phyloP scores from a whole-genome alignment of 2,113 vertebrate species.

The Rhipidura dahli region DNA sequence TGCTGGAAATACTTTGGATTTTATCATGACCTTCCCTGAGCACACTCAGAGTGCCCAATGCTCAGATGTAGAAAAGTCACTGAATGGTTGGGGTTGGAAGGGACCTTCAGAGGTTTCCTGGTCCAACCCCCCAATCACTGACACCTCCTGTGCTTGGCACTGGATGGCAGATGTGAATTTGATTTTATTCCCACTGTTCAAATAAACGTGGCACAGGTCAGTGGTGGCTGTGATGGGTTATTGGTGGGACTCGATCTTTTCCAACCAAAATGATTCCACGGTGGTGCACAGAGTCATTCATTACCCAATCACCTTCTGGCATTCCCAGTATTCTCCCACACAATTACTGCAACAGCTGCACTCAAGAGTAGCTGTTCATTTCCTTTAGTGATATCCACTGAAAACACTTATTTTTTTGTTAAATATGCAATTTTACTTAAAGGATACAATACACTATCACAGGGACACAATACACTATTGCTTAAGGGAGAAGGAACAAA shows the following conservation, averaged over 20 bases:
- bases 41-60: neutral
- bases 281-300: neutral
- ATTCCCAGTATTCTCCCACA: neutral
- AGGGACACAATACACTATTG: neutral
- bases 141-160: neutral
- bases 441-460: neutral
- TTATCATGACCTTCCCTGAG: neutral
- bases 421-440: neutral
- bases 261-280: neutral
- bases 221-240: neutral
- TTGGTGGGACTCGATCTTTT: neutral
- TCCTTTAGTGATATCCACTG: neutral
- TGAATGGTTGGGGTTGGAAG: neutral
- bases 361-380: neutral
- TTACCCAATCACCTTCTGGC: neutral
- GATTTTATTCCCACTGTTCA: neutral
- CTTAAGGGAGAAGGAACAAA: neutral
- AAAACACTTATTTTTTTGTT: neutral
- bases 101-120: neutral
- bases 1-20: neutral
- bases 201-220: neutral
- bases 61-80: neutral
- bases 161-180: neutral
- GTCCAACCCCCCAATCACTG: too few relatives aligned
- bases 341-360: neutral